These are phyloP conservation scores for Pteropus rufus DNA, from an alignment of 2,797 vertebrate genomes.

Conservation along the genomic window DNA sequence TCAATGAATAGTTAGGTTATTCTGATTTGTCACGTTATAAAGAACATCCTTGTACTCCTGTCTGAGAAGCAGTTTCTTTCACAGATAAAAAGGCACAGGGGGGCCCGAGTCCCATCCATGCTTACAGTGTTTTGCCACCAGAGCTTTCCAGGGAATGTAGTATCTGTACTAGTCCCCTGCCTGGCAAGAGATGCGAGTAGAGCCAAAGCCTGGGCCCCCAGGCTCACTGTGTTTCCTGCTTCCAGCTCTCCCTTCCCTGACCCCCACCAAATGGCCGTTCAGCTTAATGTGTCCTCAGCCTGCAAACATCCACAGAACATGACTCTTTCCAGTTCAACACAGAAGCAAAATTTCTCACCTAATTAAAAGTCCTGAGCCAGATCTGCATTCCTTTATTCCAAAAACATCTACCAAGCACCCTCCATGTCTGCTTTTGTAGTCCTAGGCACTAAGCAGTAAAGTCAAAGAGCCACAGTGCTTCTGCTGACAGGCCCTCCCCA, in stretches of 20 bases:
- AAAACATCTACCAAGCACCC: background rate
- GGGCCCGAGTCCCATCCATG: background rate
- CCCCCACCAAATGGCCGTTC: no score
- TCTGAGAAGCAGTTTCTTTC: background rate
- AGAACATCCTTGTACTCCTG: background rate
- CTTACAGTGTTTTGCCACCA: background rate
- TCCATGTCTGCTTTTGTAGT: background rate
- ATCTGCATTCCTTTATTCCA: background rate
- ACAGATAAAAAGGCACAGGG: background rate
- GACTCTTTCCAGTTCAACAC: background rate
- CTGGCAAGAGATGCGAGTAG: background rate
- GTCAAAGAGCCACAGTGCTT: background rate
- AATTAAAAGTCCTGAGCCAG: background rate
- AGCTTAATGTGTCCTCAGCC: background rate
- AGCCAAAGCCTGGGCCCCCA: background rate
- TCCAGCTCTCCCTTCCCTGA: no score
- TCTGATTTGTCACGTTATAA: background rate
- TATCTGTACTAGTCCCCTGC: background rate
- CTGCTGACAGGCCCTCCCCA: background rate
- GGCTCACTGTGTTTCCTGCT: background rate
- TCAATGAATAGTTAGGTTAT: background rate
- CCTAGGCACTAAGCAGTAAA: background rate
- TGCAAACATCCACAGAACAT: background rate
- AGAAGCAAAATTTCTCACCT: background rate
- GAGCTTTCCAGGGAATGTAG: no score